Conservation (phyloP, 2,113 vertebrate genomes). For the Poeciliopsis retropinna region DNA sequence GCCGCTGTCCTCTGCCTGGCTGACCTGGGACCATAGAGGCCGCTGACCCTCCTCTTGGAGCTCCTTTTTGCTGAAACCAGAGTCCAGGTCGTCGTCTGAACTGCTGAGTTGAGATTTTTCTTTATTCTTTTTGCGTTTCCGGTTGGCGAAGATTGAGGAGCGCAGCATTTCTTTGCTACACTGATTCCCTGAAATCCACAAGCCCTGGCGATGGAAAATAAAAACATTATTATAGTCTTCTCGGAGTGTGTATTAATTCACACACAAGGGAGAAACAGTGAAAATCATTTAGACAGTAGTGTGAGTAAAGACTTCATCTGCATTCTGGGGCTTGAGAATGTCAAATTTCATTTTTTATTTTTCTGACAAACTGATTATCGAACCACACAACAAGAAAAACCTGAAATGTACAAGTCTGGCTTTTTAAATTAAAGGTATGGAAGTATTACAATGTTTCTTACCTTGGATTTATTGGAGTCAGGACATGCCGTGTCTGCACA, state of each 20-base stretch:
- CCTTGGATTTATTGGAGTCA: constrained; percentile 99
- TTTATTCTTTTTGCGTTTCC: constrained; percentile 96
- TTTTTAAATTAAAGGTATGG: neutral
- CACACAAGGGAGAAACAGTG: neutral
- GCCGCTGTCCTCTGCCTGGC: constrained; percentile 78
- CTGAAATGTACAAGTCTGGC: neutral
- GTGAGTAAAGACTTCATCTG: too few species aligned
- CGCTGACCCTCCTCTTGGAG: constrained; percentile 72
- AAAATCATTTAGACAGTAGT: too few species aligned
- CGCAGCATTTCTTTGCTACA: constrained; percentile 96
- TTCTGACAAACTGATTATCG: neutral
- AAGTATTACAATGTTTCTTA: constrained; percentile 52
- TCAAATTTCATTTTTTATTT: too few species aligned
- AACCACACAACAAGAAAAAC: neutral
- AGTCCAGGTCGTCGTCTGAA: constrained; percentile 95
- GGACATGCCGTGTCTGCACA: constrained; percentile 95
- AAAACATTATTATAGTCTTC: constrained; percentile 7
- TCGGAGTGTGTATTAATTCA: neutral
- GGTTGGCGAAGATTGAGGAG: constrained; percentile 95
- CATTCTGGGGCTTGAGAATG: neutral
- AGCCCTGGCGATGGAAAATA: constrained; percentile 81
- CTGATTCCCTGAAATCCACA: constrained; percentile 96
- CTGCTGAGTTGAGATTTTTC: constrained; percentile 92
- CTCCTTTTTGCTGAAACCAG: constrained; percentile 87
- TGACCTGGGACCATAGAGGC: constrained; percentile 66